These are phyloP conservation scores for Anas georgica DNA, from an alignment of 2,797 vertebrate species.

Conservation along the genomic window DNA sequence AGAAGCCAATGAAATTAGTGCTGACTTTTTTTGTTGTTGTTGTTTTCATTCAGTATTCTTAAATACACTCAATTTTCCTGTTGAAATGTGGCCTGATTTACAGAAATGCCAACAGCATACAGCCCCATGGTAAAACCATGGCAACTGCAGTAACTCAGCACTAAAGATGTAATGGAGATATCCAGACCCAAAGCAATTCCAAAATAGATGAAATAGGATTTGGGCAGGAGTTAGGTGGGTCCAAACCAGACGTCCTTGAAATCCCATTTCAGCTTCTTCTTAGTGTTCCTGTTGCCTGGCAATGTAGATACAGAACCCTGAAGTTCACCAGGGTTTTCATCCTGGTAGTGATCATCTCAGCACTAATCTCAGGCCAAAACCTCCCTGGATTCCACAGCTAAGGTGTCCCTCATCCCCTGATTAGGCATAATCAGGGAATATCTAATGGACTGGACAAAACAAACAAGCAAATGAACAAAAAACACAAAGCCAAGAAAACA, in stretches of 20 bases:
- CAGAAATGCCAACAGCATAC: not conserved
- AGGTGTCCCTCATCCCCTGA: slow-evolving; percentile 26
- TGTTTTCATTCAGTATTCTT: not conserved
- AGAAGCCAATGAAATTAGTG: slow-evolving; percentile 57
- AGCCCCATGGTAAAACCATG: not conserved
- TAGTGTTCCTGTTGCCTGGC: not conserved
- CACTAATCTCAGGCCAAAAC: slow-evolving; percentile 62
- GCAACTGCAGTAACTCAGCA: not conserved
- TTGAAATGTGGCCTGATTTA: not conserved
- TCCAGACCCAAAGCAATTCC: not conserved
- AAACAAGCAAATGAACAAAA: too few species aligned
- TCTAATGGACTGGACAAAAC: not conserved
- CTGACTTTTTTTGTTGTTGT: not conserved
- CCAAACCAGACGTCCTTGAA: not conserved
- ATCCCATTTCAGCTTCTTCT: not conserved
- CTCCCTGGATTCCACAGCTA: not conserved
- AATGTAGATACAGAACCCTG: not conserved
- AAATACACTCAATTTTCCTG: not conserved
- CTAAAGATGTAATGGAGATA: not conserved
- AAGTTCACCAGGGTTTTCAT: not conserved
- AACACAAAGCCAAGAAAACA: not conserved
- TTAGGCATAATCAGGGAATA: not conserved
- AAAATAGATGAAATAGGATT: not conserved
- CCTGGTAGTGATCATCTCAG: slow-evolving; percentile 12
- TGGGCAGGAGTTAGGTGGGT: not conserved